A percentile compares a stretch with the other conserved stretches of the same genome.
phyloP scores from a whole-genome alignment of 1,140 invertebrate genomes.

The Cecropterus lyciades region DNA sequence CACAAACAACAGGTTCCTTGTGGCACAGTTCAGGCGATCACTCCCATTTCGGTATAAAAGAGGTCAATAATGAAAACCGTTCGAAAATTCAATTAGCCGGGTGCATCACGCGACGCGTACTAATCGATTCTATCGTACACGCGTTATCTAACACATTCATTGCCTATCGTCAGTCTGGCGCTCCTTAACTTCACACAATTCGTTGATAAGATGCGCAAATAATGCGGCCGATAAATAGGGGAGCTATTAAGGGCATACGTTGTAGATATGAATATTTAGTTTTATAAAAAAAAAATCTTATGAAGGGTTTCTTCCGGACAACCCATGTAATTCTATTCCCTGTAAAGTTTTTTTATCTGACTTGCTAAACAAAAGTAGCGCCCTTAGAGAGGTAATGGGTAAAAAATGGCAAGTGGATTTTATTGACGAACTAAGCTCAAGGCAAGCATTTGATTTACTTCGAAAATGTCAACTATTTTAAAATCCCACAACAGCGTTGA shows the following conservation, averaged over 20 bases:
- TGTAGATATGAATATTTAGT: not conserved
- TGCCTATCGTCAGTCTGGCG: constrained; percentile 45
- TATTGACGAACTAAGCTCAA: too few relatives aligned
- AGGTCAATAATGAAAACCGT: constrained; percentile 34
- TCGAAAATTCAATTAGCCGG: constrained; percentile 33
- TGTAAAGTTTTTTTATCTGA: too few relatives aligned
- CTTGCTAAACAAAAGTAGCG: too few relatives aligned
- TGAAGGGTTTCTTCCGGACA: too few relatives aligned
- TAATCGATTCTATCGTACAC: constrained; percentile 44
- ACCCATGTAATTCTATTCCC: too few relatives aligned
- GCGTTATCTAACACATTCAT: constrained; percentile 43
- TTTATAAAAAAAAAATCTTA: too few relatives aligned
- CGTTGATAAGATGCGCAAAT: constrained; percentile 53
- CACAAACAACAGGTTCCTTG: constrained; percentile 3
- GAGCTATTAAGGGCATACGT: constrained; percentile 25
- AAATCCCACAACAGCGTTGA: too few relatives aligned
- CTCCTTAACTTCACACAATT: constrained; percentile 57
- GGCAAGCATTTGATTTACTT: too few relatives aligned
- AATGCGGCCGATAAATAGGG: constrained; percentile 38
- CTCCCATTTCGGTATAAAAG: constrained; percentile 2
- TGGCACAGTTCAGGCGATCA: constrained; percentile 24
- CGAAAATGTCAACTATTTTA: too few relatives aligned
- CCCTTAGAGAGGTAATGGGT: too few relatives aligned
- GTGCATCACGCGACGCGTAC: constrained; percentile 32
- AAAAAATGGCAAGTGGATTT: too few relatives aligned